Evolutionary conservation across 2,113 vertebrate genomes (phyloP), one percentile per base, ranked within the genome.

Genomic region (Stigmatopora nigra): DNA sequence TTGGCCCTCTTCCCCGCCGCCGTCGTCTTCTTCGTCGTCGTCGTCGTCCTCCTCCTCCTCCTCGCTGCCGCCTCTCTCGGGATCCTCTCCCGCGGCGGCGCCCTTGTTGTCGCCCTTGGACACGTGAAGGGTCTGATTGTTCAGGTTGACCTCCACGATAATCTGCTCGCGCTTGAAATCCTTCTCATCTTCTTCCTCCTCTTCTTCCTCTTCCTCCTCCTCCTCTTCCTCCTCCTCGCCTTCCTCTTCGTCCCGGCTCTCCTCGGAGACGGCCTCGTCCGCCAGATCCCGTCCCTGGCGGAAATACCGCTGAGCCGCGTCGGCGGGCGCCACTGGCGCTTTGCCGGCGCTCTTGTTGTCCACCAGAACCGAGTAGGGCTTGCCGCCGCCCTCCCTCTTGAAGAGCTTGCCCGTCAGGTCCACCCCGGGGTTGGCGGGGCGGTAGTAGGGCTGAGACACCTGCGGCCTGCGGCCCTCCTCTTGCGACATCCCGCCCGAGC

Each of bases 141-240:
- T 98, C 87, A 99, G 92, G 89, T 99, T 99, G 72, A 99, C 95
- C 90, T 99, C 97, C 44, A 99, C 97, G 73, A 99, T 99, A 84
- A 99, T 99, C 91, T 98, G 96, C 84, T 95, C 95, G 75, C 93
- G 94, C 90, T 98, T 98, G 87, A 95, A 97, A 70, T 91, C 91
- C 75, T 91, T 93, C 65, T 95, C 93, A 67, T 93, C 94, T 0
- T 72, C 84, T 0, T 71, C 88, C 0, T 75, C 79, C 12, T 86
- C 87, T 19, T 88, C 92, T 14, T 92, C 93, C 2, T 93, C 92
- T 10, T 92, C 93, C 17, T 93, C 93, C 0, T 89, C 88, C 0
- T 85, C 86, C 1, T 87, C 86, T 0, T 84, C 80, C 61, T 94
- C 93, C 44, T 93, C 93, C 0, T 85, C 86, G 1, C 86, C 86